Evolutionary conservation across 53 echinoderm and acorn worm genomes (phyloP), one percentile per base, ranked within the genome.

Genomic region (Paelopatides confundens): DNA sequence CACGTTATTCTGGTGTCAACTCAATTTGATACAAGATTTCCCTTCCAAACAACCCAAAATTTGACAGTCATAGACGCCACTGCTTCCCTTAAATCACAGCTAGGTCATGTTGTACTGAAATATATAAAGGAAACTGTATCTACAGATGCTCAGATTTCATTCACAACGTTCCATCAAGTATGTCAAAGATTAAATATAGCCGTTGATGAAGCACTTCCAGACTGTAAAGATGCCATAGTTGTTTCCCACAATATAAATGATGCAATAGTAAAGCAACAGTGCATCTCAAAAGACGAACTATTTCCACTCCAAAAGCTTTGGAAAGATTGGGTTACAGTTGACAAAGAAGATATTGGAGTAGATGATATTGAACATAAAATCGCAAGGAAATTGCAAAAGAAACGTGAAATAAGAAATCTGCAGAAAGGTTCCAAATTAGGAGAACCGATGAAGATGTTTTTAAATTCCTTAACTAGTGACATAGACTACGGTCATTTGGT

Each of bases 251-350:
- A 39, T n/a, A 71, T 43, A 0, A 38, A 21, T 34, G 7, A 71
- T 43, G 2, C 26, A 12, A n/a, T n/a, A n/a, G 26, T 10, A 5
- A 3, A 12, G 14, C 21, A 6, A 38, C 1, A 53, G 18, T 4
- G n/a, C 4, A n/a, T 0, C 13, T 3, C 2, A 24, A 37, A 21
- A 8, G 38, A 40, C 2, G 28, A 14, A 3, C n/a, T 3, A 28
- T 71, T 71, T 38, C 71, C 71, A 21, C 43, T 71, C 8, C 71
- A 71, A 21, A 27, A 38, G 18, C 71, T 71, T 26, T 21, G 71
- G 46, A 71, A 46, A 23, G 71, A 71, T 24, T 71, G 71, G 71
- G 26, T 71, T 35, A 21, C 6, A 27, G 33, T 71, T 24, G 71
- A 71, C 33, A 11, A n/a, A 27, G 71, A 71, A 35, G n/a, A 24